Evolutionary conservation across 2,113 vertebrate genomes (phyloP).

Genomic region (Tetrax tetrax): DNA sequence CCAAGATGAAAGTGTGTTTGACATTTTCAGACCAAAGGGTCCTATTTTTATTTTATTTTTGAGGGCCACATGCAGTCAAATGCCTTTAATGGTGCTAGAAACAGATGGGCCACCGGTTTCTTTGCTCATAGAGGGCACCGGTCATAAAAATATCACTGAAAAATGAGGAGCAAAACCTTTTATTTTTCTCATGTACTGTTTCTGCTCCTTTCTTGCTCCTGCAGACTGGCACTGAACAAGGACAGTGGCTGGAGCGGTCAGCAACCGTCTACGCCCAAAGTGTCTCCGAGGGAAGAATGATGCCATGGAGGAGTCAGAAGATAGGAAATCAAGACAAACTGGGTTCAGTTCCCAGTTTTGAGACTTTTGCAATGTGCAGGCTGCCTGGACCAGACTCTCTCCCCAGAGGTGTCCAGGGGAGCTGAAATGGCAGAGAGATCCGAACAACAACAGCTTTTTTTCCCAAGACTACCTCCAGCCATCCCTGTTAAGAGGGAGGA

Average conservation of each 20-base stretch:
- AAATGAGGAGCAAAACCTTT: neutral
- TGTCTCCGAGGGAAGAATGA: neutral
- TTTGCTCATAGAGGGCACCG: neutral
- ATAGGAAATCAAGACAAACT: neutral
- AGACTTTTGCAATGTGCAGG: neutral
- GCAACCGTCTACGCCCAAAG: neutral
- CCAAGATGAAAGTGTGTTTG: constrained; percentile 52
- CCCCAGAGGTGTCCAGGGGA: neutral
- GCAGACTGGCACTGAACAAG: neutral
- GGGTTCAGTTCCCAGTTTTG: neutral
- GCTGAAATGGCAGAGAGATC: neutral
- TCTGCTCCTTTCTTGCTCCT: neutral
- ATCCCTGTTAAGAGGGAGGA: neutral
- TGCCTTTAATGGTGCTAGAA: constrained; percentile 52
- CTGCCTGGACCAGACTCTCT: neutral
- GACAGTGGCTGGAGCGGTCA: neutral
- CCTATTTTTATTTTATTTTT: constrained; percentile 63
- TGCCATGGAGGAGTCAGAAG: neutral
- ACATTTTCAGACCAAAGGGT: constrained; percentile 59
- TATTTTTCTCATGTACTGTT: neutral
- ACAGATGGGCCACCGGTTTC: constrained; percentile 22
- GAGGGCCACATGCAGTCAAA: constrained; percentile 47
- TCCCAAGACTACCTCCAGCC: neutral
- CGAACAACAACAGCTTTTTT: neutral
- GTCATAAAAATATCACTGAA: neutral